Base-by-base conservation (phyloP, 2,888 invertebrate genomes). In the Dascillus cervinus region DNA sequence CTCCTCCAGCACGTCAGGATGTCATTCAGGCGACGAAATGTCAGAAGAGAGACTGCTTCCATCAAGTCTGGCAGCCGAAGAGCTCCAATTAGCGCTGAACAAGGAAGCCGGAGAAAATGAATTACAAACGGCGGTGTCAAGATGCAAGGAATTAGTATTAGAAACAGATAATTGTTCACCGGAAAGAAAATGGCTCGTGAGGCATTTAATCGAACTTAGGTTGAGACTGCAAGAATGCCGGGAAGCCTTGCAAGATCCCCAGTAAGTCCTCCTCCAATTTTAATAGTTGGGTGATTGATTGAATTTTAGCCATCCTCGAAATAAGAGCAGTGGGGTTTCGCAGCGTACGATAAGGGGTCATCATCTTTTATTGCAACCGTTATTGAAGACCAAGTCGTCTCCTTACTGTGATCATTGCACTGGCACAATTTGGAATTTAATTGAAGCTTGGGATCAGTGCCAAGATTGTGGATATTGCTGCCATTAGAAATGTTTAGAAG, bases 401-500 rank as follows among this genome's bases (percentile, higher is more conserved):
- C 67, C 69, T 11, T 89, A 89, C 60, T 95, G 95, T 62, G 94
- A 95, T 60, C 84, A 87, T 50, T 97, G 96, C 59, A 84, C 88
- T 29, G 82, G 84, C 1, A 79, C 88, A 1, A 91, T 96, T 46
- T 95, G 95, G 64, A 62, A 54, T 46, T 26, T 94, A 25, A 72
- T 94, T 0, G 92, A 95, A 61, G 76, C 82, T 3, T 92, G 91
- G 65, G 91, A 90, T 56, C 75, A 82, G 46, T 96, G 96, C 58
- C 64, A 65, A 66, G 94, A 88, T 56, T 96, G 89, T 49, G 74
- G 73, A 0, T 89, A 81, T 53, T 63, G 77, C 32, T 84, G 81
- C 37, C 96, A 97, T 61, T 81, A 83, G 45, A 92, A 92, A 68
- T 97, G 96, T 62, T 70, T 94, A 1, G 76, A 81, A 34, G 72